Evolutionary conservation across 2,888 invertebrate genomes (phyloP), one percentile per base, ranked within the genome.

Genomic region (Latrodectus hesperus): DNA sequence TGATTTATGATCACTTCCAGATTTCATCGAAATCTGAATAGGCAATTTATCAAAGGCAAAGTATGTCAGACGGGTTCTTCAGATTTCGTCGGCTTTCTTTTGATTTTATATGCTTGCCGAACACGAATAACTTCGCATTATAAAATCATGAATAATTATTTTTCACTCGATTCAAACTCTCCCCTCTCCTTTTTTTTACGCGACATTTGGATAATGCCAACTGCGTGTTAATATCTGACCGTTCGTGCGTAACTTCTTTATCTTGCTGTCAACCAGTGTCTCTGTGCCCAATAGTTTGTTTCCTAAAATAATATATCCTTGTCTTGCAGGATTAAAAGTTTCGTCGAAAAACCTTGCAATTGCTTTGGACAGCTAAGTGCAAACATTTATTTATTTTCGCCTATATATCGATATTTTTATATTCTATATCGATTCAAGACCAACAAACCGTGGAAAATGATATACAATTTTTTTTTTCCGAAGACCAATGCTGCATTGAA

Each of bases 301-400:
- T 71, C 70, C 84, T 55, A 52, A 75, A 74, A 80, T 86, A 86
- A 86, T 86, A 71, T 80, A 76, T 76, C 85, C 81, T 77, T 87
- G 86, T 87, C 86, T 77, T 49, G 53, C 17, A 17, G 86, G 71
- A 87, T 87, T 87, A 87, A 87, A 81, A 87, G 68, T 67, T 82
- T 60, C 75, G 17, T 65, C 22, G 72, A 68, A 76, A 38, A 74
- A 65, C 51, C 77, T 22, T 52, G 52, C 78, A 72, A 72, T 84
- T 17, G 65, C 22, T 60, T 12, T 82, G 74, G 75, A 70, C 82
- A 82, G 82, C 22, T 10, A 10, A 60, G 14, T n/a, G 6, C 60
- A 60, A 60, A 60, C 38, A 38, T 60, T 60, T 12, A 60, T 14
- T 16, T 16, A 12, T 60, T n/a, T 60, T 10, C 10, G 6, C 4